These are phyloP conservation scores for Alitta virens DNA, from an alignment of 2,888 invertebrate genomes.

Conservation along the genomic window DNA sequence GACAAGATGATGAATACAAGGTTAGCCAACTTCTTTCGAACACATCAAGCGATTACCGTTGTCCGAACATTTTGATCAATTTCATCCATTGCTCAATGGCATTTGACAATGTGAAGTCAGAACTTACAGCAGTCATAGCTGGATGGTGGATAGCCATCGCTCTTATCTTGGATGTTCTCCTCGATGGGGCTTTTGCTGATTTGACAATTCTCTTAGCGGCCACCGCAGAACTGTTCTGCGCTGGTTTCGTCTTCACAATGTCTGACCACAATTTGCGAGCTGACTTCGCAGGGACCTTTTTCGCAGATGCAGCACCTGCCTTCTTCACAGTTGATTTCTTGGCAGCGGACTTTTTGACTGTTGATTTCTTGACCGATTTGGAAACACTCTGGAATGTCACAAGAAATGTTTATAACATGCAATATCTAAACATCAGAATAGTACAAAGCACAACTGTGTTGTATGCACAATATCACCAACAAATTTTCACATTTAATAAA, in stretches of 20 bases:
- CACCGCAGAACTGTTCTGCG: constrained; percentile 1
- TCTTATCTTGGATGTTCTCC: neutral
- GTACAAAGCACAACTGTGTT: too few relatives aligned
- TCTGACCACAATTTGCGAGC: constrained; percentile 15
- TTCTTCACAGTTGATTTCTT: neutral
- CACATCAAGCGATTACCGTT: too few relatives aligned
- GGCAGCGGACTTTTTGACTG: neutral
- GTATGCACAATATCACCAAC: too few relatives aligned
- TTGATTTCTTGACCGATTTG: neutral
- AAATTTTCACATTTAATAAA: too few relatives aligned
- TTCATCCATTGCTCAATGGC: too few relatives aligned
- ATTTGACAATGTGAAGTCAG: too few relatives aligned
- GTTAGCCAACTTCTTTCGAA: too few relatives aligned
- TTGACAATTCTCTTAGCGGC: neutral
- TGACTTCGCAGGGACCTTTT: constrained; percentile 1
- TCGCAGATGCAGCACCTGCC: neutral
- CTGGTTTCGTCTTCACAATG: constrained; percentile 17
- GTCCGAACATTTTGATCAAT: too few relatives aligned
- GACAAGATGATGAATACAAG: too few relatives aligned
- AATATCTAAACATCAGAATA: too few relatives aligned
- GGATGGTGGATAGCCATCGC: neutral
- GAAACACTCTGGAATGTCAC: neutral
- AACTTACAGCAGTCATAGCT: too few relatives aligned
- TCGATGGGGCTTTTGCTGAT: neutral
- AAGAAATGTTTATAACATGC: too few relatives aligned